Percentiles rank a stretch among this genome's conserved stretches.
Conservation (phyloP, 2,113 vertebrate species). For the Australoheros scitulus region DNA sequence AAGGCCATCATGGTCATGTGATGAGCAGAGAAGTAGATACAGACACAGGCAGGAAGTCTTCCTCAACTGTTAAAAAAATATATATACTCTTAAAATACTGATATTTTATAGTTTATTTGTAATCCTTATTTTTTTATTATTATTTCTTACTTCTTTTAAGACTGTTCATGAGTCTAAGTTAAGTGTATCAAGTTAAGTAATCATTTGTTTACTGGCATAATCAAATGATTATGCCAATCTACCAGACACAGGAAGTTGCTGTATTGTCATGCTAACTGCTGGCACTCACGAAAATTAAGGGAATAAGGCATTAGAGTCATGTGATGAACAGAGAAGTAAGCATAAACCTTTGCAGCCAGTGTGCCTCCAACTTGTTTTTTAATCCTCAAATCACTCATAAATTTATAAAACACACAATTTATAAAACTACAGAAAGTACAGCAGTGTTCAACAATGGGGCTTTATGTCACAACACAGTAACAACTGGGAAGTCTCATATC, state of each 20-base stretch:
- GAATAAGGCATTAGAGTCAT: neutral
- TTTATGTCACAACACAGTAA: too few species aligned
- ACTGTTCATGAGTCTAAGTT: neutral
- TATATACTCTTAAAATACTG: neutral
- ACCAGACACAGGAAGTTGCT: neutral
- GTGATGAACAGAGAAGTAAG: neutral
- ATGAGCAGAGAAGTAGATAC: neutral
- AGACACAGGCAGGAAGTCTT: neutral
- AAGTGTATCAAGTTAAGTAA: neutral
- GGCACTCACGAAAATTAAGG: neutral
- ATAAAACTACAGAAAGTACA: neutral
- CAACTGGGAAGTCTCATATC: too few species aligned
- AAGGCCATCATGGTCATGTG: slow-evolving; percentile 2
- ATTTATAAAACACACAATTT: neutral
- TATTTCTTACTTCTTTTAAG: too few species aligned
- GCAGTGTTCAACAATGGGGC: neutral
- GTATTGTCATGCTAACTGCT: neutral
- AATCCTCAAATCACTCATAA: neutral
- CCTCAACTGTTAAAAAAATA: neutral
- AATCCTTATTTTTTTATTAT: neutral
- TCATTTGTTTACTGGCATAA: neutral
- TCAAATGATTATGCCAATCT: neutral
- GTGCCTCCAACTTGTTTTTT: neutral
- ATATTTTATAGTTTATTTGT: neutral
- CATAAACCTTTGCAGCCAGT: neutral